A percentile compares a stretch with the other conserved stretches of the same genome.
Evolutionary conservation across 2,797 vertebrate species (phyloP).

Genomic region (Australoheros facetus): DNA sequence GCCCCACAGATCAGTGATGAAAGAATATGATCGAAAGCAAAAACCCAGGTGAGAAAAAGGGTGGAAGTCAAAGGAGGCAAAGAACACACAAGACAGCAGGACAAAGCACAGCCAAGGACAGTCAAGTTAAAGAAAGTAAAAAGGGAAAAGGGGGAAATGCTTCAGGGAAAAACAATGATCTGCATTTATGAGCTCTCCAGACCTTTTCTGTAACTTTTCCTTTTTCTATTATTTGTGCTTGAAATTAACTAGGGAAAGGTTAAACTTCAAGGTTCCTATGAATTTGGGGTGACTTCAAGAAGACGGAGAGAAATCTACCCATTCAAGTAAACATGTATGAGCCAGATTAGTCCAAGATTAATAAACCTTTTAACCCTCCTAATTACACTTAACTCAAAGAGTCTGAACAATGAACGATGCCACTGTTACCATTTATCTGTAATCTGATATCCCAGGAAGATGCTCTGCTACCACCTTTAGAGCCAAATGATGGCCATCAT

Average conservation of each 20-base stretch:
- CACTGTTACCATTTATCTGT: conserved; percentile 28
- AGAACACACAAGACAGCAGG: conserved; percentile 30
- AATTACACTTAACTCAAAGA: neutral
- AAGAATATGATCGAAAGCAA: conserved; percentile 28
- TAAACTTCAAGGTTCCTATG: neutral
- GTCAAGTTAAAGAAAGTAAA: conserved; percentile 27
- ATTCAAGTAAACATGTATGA: neutral
- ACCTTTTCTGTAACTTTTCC: neutral
- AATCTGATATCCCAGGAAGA: conserved; percentile 8
- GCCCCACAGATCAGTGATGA: conserved; percentile 10
- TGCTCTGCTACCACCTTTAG: neutral
- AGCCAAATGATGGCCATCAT: conserved; percentile 13
- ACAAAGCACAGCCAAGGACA: conserved; percentile 43
- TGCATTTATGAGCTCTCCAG: conserved; percentile 37
- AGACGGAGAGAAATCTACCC: neutral
- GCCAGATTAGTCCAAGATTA: neutral
- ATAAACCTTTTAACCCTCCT: neutral
- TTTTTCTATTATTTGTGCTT: neutral
- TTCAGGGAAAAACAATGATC: conserved; percentile 35
- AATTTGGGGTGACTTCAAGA: neutral
- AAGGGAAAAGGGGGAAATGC: conserved; percentile 12
- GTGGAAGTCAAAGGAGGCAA: conserved; percentile 79
- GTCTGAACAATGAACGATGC: conserved; percentile 16
- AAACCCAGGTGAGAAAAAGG: conserved; percentile 57
- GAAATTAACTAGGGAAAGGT: neutral